Evolutionary conservation across 2,113 vertebrate species (phyloP), one percentile per base, ranked within the genome.

Genomic region (Zosterops hypoxanthus): DNA sequence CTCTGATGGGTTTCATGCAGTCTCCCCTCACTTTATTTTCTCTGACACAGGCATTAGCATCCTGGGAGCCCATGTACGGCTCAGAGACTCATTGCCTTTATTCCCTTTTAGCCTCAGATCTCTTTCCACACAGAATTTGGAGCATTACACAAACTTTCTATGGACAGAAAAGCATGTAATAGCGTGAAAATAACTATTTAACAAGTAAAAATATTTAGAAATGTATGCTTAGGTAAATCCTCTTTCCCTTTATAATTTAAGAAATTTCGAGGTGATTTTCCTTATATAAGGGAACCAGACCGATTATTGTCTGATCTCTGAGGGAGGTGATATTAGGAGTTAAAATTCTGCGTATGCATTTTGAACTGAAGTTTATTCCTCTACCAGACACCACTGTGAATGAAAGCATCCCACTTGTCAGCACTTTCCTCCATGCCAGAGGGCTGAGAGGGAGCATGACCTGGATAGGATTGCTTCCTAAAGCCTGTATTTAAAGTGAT

Each of bases 381-480:
- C 64, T 77, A 22, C 8, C 26, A 92, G 68, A 83, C 20, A 83
- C 0, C 2, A 1, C n/a, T 76, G 19, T 36, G 36, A 90, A 88
- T 71, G 50, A 63, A 82, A 92, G 44, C 61, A 50, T 72, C 63
- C 11, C 24, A 36, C 47, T 88, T 78, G 68, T 73, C 83, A 92
- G 93, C 77, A 23, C 78, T 55, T 73, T 41, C 36, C 72, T 65
- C 60, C 20, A 4, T 24, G 77, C 76, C 86, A 80, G 50, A 91
- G 64, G 72, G 68, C 63, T 77, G 59, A 88, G 28, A 61, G 50
- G 55, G 68, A 88, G 46, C 83, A 36, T 69, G 91, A 86, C 91
- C 86, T 77, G 93, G 50, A 50, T 21, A 34, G 46, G 57, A 90
- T 29, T 68, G 80, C 46, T 96, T 81, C 93, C 93, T 70, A 65